Evolutionary conservation across 1,140 invertebrate species (phyloP).

Genomic region (Magallana gigas): DNA sequence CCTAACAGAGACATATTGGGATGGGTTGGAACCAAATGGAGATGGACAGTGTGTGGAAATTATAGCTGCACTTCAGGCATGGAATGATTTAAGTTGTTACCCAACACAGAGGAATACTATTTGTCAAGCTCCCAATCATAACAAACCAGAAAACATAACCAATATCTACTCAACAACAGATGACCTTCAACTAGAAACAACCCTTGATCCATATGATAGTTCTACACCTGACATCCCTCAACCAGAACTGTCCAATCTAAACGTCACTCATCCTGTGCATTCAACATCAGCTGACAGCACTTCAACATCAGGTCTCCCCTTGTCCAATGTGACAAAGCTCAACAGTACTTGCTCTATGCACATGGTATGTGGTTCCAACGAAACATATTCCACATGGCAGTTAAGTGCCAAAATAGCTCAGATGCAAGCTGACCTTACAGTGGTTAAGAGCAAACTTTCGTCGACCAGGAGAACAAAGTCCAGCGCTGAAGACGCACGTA

Average conservation of each 20-base stretch:
- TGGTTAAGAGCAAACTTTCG: neutral
- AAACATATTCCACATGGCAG: neutral
- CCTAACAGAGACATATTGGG: neutral
- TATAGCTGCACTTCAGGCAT: neutral
- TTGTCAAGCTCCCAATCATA: neutral
- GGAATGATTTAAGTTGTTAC: neutral
- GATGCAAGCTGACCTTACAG: neutral
- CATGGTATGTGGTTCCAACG: neutral
- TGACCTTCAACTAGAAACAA: too few relatives aligned
- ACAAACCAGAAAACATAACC: neutral
- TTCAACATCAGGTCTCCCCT: too few relatives aligned
- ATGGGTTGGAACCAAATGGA: neutral
- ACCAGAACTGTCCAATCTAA: too few relatives aligned
- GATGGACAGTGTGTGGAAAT: constrained; percentile 7
- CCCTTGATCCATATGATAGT: too few relatives aligned
- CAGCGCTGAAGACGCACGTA: neutral
- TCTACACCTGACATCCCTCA: too few relatives aligned
- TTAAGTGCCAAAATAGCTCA: neutral
- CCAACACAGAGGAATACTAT: neutral
- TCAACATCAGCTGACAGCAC: too few relatives aligned
- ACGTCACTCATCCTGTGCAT: too few relatives aligned
- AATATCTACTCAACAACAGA: neutral
- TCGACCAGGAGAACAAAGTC: neutral
- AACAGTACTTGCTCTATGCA: neutral
- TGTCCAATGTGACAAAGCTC: neutral